A percentile compares a stretch with the other conserved stretches of the same genome.
phyloP scores from a whole-genome alignment of 2,113 vertebrate species.

The Condylura cristata region DNA sequence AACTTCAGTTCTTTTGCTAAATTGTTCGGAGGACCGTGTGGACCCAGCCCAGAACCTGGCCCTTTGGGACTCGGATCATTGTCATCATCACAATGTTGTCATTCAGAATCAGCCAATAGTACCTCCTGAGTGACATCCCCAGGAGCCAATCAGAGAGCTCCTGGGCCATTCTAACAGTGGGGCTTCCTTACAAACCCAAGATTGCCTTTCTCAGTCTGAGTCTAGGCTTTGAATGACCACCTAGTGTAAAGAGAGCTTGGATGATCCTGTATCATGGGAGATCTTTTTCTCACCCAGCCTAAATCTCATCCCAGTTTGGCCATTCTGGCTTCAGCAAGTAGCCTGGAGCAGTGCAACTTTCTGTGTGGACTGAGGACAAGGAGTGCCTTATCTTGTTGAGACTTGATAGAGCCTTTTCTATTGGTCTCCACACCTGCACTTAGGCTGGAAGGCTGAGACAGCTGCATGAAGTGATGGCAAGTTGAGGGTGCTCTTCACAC shows the following conservation, averaged over 20 bases:
- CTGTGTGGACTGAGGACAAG: background rate
- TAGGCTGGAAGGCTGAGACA: rapidly evolving
- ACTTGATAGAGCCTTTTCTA: background rate
- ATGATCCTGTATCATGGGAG: background rate
- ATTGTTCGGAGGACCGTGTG: background rate
- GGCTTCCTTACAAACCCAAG: background rate
- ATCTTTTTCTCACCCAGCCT: background rate
- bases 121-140: background rate
- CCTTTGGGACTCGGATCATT: background rate
- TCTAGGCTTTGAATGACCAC: conserved; percentile 4
- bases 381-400: background rate
- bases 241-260: background rate
- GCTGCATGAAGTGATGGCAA: rapidly evolving
- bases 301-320: background rate
- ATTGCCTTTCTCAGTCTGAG: background rate
- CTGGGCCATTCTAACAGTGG: background rate
- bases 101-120: background rate
- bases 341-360: background rate
- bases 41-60: background rate
- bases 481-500: background rate
- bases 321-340: background rate
- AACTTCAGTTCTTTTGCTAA: background rate
- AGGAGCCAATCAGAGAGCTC: conserved; percentile 44
- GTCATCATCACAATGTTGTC: background rate
- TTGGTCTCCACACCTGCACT: background rate